A percentile compares a stretch with the other conserved stretches of the same genome.
Evolutionary conservation across 2,113 vertebrate species (phyloP).

Genomic region (Crotophaga sulcirostris): DNA sequence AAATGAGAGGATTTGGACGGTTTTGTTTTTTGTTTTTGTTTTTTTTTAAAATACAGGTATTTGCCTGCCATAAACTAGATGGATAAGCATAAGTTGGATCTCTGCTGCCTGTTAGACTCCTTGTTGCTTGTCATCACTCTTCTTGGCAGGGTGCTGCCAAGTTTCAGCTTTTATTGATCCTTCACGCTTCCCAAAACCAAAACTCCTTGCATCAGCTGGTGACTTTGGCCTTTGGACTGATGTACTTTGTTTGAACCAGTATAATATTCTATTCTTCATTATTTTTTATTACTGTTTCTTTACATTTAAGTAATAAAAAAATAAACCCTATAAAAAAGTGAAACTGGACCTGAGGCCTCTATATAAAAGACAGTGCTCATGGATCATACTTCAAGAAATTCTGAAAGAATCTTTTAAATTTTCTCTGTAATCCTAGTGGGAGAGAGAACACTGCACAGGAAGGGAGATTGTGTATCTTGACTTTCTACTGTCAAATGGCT

Average conservation of each 20-base stretch:
- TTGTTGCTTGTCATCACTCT: neutral
- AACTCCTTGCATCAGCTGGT: neutral
- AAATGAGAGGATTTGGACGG: neutral
- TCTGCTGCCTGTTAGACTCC: neutral
- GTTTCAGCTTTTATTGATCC: neutral
- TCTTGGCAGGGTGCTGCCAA: neutral
- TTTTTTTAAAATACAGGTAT: neutral
- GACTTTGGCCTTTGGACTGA: neutral
- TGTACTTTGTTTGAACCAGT: neutral
- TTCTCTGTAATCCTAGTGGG: neutral
- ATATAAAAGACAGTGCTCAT: fast-evolving
- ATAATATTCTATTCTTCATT: neutral
- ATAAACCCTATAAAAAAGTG: too few relatives aligned
- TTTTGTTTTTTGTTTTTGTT: neutral
- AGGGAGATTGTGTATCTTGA: neutral
- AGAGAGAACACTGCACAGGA: neutral
- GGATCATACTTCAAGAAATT: neutral
- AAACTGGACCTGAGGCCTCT: neutral
- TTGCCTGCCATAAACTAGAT: neutral
- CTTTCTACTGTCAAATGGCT: neutral
- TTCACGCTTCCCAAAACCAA: neutral
- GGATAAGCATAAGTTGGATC: neutral
- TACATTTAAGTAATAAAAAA: neutral
- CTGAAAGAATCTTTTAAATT: neutral
- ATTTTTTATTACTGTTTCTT: neutral